Evolutionary conservation across 2,888 invertebrate genomes (phyloP).

Genomic region (Sycophila texana): DNA sequence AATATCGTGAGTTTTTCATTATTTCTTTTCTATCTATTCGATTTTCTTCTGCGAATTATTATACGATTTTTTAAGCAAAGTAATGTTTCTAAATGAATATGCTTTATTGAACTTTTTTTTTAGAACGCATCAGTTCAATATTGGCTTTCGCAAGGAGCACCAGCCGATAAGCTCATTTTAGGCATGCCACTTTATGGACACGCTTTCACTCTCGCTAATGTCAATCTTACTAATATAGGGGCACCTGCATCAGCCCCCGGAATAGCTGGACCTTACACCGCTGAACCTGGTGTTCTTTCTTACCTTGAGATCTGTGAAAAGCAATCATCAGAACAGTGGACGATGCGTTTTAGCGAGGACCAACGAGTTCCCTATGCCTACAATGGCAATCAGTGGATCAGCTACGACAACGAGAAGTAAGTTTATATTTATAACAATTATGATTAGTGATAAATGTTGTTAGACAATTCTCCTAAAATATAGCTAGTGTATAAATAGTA

Average conservation of each 20-base stretch:
- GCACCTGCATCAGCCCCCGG: constrained; percentile 75
- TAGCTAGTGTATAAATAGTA: too few relatives aligned
- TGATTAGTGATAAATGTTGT: too few relatives aligned
- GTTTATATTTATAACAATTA: not conserved
- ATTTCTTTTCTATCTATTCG: not conserved
- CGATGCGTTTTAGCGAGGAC: constrained; percentile 70
- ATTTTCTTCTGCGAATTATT: not conserved
- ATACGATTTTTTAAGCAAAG: not conserved
- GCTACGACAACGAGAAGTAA: constrained; percentile 64
- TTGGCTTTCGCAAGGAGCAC: constrained; percentile 79
- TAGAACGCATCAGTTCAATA: constrained; percentile 77
- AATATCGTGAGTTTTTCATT: constrained; percentile 73
- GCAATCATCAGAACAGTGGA: constrained; percentile 66
- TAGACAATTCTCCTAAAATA: too few relatives aligned
- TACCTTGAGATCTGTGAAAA: constrained; percentile 81
- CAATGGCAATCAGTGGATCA: constrained; percentile 66
- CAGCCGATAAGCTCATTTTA: constrained; percentile 81
- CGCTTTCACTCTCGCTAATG: constrained; percentile 79
- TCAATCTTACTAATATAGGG: constrained; percentile 76
- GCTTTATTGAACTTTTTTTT: constrained; percentile 34
- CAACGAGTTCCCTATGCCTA: constrained; percentile 76
- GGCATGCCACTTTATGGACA: constrained; percentile 86
- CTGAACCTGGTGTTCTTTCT: constrained; percentile 80
- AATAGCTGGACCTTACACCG: constrained; percentile 82
- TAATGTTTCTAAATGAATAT: not conserved